Base-by-base conservation (phyloP, 2,797 vertebrate genomes). In the Menidia menidia region DNA sequence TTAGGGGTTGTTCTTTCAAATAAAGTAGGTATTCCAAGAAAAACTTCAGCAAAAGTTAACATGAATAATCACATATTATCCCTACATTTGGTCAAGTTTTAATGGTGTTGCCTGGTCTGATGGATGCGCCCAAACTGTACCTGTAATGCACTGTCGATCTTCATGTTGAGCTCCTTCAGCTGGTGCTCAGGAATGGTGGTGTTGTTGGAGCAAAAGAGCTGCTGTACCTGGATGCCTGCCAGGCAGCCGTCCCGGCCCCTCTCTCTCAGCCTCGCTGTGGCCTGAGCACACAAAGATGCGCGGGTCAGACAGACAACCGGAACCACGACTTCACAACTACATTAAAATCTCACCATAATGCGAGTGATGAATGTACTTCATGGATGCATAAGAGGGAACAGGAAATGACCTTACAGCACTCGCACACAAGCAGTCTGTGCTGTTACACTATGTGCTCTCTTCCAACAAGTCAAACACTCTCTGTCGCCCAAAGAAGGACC, bases 121-220 rank as follows among this genome's bases (percentile, higher is more conserved):
- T 57, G 7, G 52, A 13, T 33, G 16, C 13, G n/a, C 1, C 56
- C 31, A 33, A 59, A 50, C 12, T 64, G 13, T 81, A 98, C 98
- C 94, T 98, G 98, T 90, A 99, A 92, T 93, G 98, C 96, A 79
- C 92, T 95, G 93, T 99, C 97, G 15, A 97, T 98, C 93, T 97
- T 98, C 87, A 96, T 70, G 86, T 98, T 98, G 72, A 99, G 95
- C 65, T 98, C 97, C 92, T 98, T 99, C 70, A 99, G 95, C 89
- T 98, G 98, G 89, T 98, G 97, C 82, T 99, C 98, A 32, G 97
- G 97, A 84, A 99, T 97, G 68, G 94, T 94, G 75, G 96, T 94
- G 82, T 93, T 97, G 86, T 99, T 97, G 18, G 97, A 97, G 90
- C 98, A 99, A 92, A 99, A 99, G 81, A 99, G 97, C 68, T 98